Evolutionary conservation across 2,888 invertebrate genomes (phyloP).

Genomic region (Lithophane semibrunnea): DNA sequence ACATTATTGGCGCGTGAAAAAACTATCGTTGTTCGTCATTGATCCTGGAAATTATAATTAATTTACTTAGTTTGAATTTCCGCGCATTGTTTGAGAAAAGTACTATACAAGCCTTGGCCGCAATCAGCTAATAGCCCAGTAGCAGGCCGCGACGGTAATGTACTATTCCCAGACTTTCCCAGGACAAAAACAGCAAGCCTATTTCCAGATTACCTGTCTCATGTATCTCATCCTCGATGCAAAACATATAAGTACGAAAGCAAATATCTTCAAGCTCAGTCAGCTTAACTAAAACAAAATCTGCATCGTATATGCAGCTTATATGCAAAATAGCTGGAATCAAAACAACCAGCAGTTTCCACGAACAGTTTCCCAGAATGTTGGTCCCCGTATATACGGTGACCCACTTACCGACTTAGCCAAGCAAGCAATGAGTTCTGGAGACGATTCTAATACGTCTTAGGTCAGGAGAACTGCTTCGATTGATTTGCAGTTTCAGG

Average conservation of each 20-base stretch:
- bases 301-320: slow-evolving; percentile 16
- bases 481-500: slow-evolving; percentile 44
- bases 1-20: too few species aligned
- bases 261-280: not conserved
- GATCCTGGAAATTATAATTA: too few species aligned
- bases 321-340: slow-evolving; percentile 21
- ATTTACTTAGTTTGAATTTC: too few species aligned
- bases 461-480: slow-evolving; percentile 42
- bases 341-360: slow-evolving; percentile 34
- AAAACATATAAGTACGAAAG: not conserved
- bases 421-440: slow-evolving; percentile 46
- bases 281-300: slow-evolving; percentile 30
- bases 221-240: not conserved
- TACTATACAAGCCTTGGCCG: too few species aligned
- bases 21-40: too few species aligned
- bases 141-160: too few species aligned
- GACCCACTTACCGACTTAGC: slow-evolving; percentile 50
- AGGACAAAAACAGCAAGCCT: not conserved
- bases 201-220: not conserved
- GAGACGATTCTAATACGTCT: slow-evolving; percentile 58
- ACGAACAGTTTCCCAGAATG: slow-evolving; percentile 8
- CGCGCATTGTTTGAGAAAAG: too few species aligned
- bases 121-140: too few species aligned
- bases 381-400: slow-evolving; percentile 18
- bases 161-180: not conserved